Conservation (phyloP, 2,888 invertebrate genomes). For the Steinernema scapterisci region DNA sequence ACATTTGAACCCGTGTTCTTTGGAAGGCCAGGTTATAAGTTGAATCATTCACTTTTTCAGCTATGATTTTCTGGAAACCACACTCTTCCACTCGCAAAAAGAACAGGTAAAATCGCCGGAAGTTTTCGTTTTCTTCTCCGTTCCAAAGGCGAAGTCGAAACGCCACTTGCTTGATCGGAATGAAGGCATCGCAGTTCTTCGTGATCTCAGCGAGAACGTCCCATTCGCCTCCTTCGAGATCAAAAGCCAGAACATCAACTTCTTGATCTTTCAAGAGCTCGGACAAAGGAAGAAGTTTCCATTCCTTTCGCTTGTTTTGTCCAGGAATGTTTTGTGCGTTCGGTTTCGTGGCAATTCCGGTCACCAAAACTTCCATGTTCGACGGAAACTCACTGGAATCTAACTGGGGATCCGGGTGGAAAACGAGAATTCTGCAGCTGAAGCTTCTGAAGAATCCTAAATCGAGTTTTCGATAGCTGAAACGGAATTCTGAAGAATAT, state of each 20-base stretch:
- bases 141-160: slow-evolving; percentile 34
- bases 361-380: slow-evolving; percentile 5
- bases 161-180: slow-evolving; percentile 29
- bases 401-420: slow-evolving; percentile 27
- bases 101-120: slow-evolving; percentile 34
- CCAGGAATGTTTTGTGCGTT: slow-evolving; percentile 14
- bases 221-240: slow-evolving; percentile 38
- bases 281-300: slow-evolving; percentile 25
- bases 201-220: slow-evolving; percentile 13
- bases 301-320: background rate
- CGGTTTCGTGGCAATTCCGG: slow-evolving; percentile 24
- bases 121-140: slow-evolving; percentile 34
- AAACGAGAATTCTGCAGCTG: background rate
- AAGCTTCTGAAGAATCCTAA: background rate
- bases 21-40: background rate
- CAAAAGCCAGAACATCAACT: slow-evolving; percentile 31
- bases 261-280: background rate
- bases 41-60: background rate
- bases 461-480: background rate
- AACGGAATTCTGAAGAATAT: background rate
- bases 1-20: background rate
- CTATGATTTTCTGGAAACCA: slow-evolving; percentile 32
- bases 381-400: slow-evolving; percentile 20
- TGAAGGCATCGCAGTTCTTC: slow-evolving; percentile 8
- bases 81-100: slow-evolving; percentile 35